Base-by-base conservation (phyloP, 1,140 invertebrate species). In the Lasioglossum baleicum region DNA sequence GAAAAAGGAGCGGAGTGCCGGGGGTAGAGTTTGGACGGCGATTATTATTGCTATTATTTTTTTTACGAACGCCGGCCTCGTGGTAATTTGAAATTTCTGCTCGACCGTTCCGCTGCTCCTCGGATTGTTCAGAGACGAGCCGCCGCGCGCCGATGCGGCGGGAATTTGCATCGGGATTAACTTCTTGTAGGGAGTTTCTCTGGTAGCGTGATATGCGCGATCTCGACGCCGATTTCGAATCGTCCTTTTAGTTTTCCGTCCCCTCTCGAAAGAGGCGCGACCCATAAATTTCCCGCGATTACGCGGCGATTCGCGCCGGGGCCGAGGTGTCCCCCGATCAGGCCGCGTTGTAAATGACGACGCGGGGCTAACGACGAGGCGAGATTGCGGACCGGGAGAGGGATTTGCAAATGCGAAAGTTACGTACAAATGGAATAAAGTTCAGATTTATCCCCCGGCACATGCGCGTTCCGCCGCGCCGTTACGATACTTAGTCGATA, bases 401-500 rank as follows among this genome's bases (percentile, higher is more conserved):
- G 22, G n/a, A 74, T 73, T 80, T 48, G 70, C 40, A 58, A 63
- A 65, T 31, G 22, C 17, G 70, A 58, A 78, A 65, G 42, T 67
- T 61, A 11, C n/a, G 31, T 56, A 69, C 67, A 56, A 69, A 69
- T 56, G 67, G 51, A 69, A 69, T 69, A 69, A 69, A 69, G 67
- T 69, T 56, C 48, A 56, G 67, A 56, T 69, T 69, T 56, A 69
- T 69, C 26, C 67, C 15, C 10, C 26, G 26, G 11, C 7, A 15
- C 61, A 63, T 31, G 65, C 8, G 40, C 35, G 13, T 0, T 10
- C 4, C 13, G 61, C 61, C 42, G 20, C 58, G 44, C 35, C 6
- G 60, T 72, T 64, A 53, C 76, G 76, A 72, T 79, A 79, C 51
- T 80, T 75, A 51, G 71, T 61, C 64, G 72, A 76, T 85, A 83